A percentile compares a stretch with the other conserved stretches of the same genome.
phyloP scores from a whole-genome alignment of 2,113 vertebrate species.

The Myxocyprinus asiaticus region DNA sequence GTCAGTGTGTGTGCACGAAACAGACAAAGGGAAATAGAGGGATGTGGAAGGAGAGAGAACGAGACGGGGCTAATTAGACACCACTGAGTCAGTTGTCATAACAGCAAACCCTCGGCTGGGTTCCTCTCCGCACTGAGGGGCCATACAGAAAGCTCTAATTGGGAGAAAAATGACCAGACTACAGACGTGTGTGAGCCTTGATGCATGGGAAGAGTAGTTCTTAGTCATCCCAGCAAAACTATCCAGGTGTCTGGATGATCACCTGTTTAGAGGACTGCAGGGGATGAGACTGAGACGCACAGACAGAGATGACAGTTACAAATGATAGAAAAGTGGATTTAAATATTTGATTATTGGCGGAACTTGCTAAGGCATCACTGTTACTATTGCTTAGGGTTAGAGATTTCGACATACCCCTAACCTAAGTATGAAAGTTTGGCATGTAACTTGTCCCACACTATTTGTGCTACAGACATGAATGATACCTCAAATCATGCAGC shows the following conservation, averaged over 20 bases:
- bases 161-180: conserved; percentile 28
- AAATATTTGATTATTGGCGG: too few relatives aligned
- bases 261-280: neutral
- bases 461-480: too few relatives aligned
- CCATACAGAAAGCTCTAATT: conserved; percentile 35
- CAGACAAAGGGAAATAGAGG: neutral
- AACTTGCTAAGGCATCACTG: too few relatives aligned
- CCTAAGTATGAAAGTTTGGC: too few relatives aligned
- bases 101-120: conserved; percentile 26
- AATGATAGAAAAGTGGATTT: neutral
- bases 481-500: too few relatives aligned
- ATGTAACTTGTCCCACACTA: too few relatives aligned
- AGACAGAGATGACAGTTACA: neutral
- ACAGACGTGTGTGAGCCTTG: neutral
- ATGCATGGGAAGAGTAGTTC: conserved; percentile 24
- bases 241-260: conserved; percentile 18
- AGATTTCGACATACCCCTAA: too few relatives aligned
- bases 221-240: conserved; percentile 17
- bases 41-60: conserved; percentile 24
- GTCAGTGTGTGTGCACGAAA: neutral
- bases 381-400: too few relatives aligned
- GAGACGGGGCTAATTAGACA: conserved; percentile 37
- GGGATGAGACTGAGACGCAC: neutral
- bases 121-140: conserved; percentile 26
- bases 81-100: conserved; percentile 28